Conservation (phyloP, 2,888 invertebrate genomes). For the Macrosoma leucophasiata region DNA sequence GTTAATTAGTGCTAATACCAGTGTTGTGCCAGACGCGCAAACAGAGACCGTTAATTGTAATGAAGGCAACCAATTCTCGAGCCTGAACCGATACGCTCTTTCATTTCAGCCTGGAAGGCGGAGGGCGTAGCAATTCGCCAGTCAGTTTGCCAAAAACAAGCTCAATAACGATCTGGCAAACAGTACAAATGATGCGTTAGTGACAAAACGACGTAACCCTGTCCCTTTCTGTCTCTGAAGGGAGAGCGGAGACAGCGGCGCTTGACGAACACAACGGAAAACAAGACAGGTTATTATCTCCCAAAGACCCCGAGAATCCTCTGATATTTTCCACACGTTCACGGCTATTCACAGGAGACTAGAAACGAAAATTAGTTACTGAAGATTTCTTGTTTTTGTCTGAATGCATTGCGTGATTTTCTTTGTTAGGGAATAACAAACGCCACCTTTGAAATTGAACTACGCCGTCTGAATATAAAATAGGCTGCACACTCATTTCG, state of each 20-base stretch:
- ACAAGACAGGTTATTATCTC: constrained; percentile 74
- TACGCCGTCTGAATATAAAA: constrained; percentile 58
- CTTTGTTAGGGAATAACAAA: constrained; percentile 70
- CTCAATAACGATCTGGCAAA: constrained; percentile 70
- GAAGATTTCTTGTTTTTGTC: constrained; percentile 66
- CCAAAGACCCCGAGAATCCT: constrained; percentile 59
- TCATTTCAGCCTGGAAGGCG: constrained; percentile 58
- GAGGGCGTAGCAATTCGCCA: constrained; percentile 53
- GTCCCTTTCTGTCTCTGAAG: constrained; percentile 39
- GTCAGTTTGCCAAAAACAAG: constrained; percentile 70
- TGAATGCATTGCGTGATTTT: constrained; percentile 69
- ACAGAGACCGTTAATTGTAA: constrained; percentile 64
- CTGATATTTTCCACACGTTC: constrained; percentile 73
- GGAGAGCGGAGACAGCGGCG: constrained; percentile 36
- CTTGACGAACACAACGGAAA: constrained; percentile 59
- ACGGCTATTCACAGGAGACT: constrained; percentile 68
- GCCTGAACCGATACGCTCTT: constrained; percentile 58
- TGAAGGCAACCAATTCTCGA: constrained; percentile 65
- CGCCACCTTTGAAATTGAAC: constrained; percentile 68
- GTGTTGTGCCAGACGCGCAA: constrained; percentile 68
- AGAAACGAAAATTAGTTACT: constrained; percentile 73
- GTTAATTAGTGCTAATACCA: constrained; percentile 71
- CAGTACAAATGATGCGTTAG: constrained; percentile 71
- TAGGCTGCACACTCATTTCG: constrained; percentile 33
- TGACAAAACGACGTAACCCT: constrained; percentile 55